A percentile compares a stretch with the other conserved stretches of the same genome.
These are phyloP conservation scores for Sitta carolinensis DNA, from an alignment of 2,797 vertebrate species.

Conservation along the genomic window DNA sequence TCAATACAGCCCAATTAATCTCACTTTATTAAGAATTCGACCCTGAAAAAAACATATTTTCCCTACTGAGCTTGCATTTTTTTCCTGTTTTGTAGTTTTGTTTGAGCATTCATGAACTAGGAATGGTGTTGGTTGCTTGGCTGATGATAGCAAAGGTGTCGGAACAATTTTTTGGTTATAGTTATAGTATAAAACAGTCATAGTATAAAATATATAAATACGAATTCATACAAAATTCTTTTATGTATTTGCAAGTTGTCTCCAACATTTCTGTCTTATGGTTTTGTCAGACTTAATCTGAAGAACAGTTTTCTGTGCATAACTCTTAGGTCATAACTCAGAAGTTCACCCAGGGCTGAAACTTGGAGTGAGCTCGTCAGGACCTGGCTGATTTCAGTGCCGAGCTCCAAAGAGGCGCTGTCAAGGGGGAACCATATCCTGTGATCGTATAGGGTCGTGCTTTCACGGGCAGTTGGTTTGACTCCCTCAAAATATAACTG, in stretches of 20 bases:
- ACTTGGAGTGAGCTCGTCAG: neutral
- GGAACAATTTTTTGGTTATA: neutral
- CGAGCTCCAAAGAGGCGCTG: neutral
- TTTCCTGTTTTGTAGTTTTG: neutral
- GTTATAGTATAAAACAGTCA: neutral
- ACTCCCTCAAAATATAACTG: neutral
- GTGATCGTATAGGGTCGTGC: neutral
- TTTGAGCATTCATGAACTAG: neutral
- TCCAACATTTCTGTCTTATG: neutral
- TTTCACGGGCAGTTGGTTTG: neutral
- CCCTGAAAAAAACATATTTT: neutral
- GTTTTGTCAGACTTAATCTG: neutral
- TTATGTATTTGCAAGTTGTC: neutral
- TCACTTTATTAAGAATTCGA: conserved; percentile 1
- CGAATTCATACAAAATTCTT: neutral
- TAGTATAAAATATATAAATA: neutral
- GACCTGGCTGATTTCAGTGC: neutral
- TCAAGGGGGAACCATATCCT: neutral
- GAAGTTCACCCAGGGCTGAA: neutral
- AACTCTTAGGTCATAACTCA: neutral
- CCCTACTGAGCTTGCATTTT: neutral
- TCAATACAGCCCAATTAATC: conserved; percentile 27
- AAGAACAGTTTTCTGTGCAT: neutral
- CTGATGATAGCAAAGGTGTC: neutral
- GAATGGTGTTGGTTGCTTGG: neutral